These are phyloP conservation scores for Datnioides undecimradiatus DNA, from an alignment of 2,113 vertebrate genomes.

Conservation along the genomic window DNA sequence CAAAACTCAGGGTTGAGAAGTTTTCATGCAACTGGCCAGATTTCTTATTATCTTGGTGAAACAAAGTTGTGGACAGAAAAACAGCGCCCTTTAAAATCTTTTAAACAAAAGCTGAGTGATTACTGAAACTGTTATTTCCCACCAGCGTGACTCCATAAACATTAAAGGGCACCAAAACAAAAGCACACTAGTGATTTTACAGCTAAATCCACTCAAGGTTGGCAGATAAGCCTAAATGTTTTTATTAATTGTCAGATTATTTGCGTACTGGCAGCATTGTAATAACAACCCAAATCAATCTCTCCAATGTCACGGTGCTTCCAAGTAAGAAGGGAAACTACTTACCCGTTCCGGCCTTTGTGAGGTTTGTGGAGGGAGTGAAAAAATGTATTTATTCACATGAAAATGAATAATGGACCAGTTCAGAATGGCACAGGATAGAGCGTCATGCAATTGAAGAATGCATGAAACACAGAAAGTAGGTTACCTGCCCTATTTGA, in stretches of 20 bases:
- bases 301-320: background rate
- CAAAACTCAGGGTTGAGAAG: no score
- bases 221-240: constrained; percentile 34
- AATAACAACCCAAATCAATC: constrained; percentile 10
- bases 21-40: background rate
- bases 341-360: constrained; percentile 31
- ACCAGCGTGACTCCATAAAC: background rate
- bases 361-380: constrained; percentile 4
- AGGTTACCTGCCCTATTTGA: no score
- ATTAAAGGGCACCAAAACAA: background rate
- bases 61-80: background rate
- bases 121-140: background rate
- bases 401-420: background rate
- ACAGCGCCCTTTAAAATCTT: background rate
- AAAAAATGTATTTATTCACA: background rate
- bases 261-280: constrained; percentile 7
- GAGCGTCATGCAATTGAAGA: no score
- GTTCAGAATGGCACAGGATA: background rate
- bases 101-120: background rate
- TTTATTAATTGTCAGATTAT: constrained; percentile 2
- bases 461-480: no score
- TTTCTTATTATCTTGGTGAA: background rate
- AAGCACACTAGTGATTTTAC: background rate
- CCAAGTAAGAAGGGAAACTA: background rate
- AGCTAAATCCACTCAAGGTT: background rate